phyloP scores from a whole-genome alignment of 2,113 vertebrate genomes.

The Antechinus flavipes region DNA sequence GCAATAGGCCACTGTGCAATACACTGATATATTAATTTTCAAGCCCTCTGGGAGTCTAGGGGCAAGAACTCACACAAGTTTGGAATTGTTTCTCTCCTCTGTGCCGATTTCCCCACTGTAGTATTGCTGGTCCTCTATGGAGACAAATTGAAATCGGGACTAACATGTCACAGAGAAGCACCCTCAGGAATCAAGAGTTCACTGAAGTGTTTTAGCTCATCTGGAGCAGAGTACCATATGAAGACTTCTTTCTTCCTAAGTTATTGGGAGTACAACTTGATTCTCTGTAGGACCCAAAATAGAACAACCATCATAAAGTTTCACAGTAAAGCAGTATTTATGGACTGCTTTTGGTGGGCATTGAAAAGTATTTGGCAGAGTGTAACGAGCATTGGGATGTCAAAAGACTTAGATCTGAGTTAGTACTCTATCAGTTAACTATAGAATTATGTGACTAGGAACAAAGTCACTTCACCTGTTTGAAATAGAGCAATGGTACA shows the following conservation, averaged over 20 bases:
- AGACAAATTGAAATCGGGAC: background rate
- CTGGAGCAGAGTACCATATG: background rate
- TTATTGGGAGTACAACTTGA: background rate
- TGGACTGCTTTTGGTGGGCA: background rate
- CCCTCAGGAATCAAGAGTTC: background rate
- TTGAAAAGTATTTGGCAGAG: background rate
- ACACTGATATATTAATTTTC: background rate
- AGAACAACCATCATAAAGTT: background rate
- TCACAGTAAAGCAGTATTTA: background rate
- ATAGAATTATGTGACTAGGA: background rate
- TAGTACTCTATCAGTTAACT: background rate
- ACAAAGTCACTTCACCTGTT: background rate
- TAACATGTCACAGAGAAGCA: background rate
- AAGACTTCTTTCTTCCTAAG: background rate
- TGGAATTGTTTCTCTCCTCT: background rate
- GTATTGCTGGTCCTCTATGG: background rate
- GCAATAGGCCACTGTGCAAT: background rate
- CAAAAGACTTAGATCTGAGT: background rate
- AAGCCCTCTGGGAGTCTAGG: background rate
- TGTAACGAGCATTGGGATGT: background rate
- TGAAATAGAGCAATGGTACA: background rate
- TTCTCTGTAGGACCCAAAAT: background rate
- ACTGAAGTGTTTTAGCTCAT: background rate
- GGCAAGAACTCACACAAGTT: background rate
- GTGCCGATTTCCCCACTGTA: background rate